Conservation (phyloP, 2,797 vertebrate species). For the Orestias chungarensis region DNA sequence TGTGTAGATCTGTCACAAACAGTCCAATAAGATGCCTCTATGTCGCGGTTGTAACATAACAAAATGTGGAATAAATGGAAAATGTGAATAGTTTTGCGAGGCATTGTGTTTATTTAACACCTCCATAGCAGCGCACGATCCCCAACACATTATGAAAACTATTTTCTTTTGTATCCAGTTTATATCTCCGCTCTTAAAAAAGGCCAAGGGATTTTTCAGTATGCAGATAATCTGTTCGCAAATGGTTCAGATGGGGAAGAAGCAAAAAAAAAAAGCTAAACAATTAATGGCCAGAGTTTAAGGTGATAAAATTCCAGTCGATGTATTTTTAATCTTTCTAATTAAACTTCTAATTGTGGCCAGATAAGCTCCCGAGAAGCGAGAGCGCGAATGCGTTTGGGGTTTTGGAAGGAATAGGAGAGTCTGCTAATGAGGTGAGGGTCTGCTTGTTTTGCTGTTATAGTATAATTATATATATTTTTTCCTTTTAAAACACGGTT, state of each 20-base stretch:
- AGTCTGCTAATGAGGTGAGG: slow-evolving; percentile 74
- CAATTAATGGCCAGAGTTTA: slow-evolving; percentile 78
- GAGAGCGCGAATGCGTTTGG: slow-evolving; percentile 28
- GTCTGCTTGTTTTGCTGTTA: slow-evolving; percentile 52
- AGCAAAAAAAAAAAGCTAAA: slow-evolving; percentile 70
- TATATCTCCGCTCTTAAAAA: slow-evolving; percentile 39
- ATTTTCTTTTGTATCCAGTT: slow-evolving; percentile 46
- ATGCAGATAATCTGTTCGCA: slow-evolving; percentile 68
- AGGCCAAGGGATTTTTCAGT: slow-evolving; percentile 56
- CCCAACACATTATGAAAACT: slow-evolving; percentile 31
- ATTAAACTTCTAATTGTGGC: slow-evolving; percentile 86
- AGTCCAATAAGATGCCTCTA: not conserved
- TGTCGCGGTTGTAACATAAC: not conserved
- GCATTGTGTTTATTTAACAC: not conserved
- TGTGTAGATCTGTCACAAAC: not conserved
- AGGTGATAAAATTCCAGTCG: slow-evolving; percentile 79
- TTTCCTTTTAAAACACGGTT: slow-evolving; percentile 63
- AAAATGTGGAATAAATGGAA: slow-evolving; percentile 7
- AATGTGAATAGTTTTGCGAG: not conserved
- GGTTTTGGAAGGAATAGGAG: slow-evolving; percentile 44
- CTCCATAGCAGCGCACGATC: not conserved
- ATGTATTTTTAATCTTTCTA: slow-evolving; percentile 84
- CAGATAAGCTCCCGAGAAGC: slow-evolving; percentile 77
- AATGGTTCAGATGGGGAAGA: slow-evolving; percentile 63
- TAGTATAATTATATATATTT: slow-evolving; percentile 12